Conservation (phyloP, 2,797 vertebrate genomes). For the Phrynocephalus guinanensis region DNA sequence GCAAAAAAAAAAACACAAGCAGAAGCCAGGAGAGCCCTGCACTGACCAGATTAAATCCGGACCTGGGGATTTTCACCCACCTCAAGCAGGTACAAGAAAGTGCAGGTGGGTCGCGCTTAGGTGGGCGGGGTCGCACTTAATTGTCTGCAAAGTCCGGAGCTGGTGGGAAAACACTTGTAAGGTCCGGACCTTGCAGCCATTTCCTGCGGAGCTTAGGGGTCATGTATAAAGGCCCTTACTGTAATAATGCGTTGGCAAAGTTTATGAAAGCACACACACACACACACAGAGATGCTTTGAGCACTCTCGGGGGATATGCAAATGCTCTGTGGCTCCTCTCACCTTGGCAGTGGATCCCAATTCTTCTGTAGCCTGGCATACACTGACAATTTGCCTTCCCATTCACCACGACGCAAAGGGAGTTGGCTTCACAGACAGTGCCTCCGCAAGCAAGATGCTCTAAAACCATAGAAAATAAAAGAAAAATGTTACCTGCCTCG, state of each 20-base stretch:
- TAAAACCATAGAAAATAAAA: constrained; percentile 67
- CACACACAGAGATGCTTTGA: background rate
- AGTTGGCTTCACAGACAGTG: constrained; percentile 77
- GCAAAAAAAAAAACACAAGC: too few relatives aligned
- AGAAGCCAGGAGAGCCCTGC: too few relatives aligned
- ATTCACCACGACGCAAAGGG: constrained; percentile 79
- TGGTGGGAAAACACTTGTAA: too few relatives aligned
- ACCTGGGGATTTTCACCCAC: too few relatives aligned
- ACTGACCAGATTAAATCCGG: too few relatives aligned
- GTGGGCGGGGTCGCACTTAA: too few relatives aligned
- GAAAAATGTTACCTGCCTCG: background rate
- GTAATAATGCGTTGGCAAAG: background rate
- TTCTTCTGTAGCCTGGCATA: constrained; percentile 82
- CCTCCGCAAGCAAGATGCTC: constrained; percentile 81
- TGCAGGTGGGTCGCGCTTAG: too few relatives aligned
- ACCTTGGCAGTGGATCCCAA: constrained; percentile 71
- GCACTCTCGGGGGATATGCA: background rate
- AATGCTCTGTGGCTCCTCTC: constrained; percentile 35
- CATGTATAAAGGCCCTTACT: too few relatives aligned
- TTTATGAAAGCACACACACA: background rate
- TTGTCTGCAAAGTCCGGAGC: too few relatives aligned
- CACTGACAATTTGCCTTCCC: constrained; percentile 80
- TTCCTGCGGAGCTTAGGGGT: too few relatives aligned
- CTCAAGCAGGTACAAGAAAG: too few relatives aligned
- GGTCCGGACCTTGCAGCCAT: too few relatives aligned